Conservation (phyloP, 2,888 invertebrate genomes). For the Lithosia quadra region DNA sequence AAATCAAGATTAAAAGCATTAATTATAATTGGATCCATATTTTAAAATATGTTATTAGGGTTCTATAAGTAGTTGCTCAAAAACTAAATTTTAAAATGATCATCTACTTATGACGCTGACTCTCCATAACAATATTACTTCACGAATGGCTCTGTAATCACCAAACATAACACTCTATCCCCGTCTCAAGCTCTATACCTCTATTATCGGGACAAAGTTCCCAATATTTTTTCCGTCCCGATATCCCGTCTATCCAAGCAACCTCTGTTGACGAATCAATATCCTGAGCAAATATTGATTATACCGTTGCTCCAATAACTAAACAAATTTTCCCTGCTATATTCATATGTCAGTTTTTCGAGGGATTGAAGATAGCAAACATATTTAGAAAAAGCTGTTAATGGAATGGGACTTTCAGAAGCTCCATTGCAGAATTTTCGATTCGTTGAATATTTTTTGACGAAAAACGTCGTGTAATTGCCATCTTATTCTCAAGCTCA, state of each 20-base stretch:
- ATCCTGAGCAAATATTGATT: constrained; percentile 18
- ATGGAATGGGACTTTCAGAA: not conserved
- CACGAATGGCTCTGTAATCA: not conserved
- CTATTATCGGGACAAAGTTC: not conserved
- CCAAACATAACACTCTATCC: not conserved
- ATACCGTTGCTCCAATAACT: not conserved
- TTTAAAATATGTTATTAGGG: no score
- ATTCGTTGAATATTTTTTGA: not conserved
- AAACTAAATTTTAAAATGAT: no score
- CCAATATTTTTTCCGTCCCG: constrained; percentile 5
- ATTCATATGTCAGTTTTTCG: not conserved
- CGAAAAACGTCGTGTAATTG: no score
- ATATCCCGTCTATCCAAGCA: constrained; percentile 13
- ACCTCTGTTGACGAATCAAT: constrained; percentile 14
- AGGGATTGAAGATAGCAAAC: not conserved
- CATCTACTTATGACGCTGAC: no score
- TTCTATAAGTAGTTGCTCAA: no score
- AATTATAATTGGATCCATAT: no score
- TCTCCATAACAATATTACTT: not conserved
- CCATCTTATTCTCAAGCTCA: no score
- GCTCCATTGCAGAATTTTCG: not conserved
- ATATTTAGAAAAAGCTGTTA: not conserved
- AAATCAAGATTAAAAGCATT: no score
- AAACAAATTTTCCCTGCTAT: constrained; percentile 2
- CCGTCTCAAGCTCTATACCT: not conserved